These are phyloP conservation scores for Lithodes maja DNA, from an alignment of 2,888 invertebrate species.

Conservation along the genomic window DNA sequence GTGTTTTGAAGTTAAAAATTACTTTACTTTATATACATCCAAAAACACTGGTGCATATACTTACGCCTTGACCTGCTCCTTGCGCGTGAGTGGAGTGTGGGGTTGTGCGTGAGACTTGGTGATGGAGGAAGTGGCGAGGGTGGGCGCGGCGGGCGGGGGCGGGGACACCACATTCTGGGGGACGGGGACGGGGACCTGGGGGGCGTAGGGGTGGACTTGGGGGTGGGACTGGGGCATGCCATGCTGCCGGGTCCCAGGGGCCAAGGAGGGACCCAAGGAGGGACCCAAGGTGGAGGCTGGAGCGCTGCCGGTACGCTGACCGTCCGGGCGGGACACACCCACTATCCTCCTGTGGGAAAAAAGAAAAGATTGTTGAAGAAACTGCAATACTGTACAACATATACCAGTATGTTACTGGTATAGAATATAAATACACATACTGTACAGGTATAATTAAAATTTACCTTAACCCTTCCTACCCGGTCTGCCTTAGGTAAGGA, in stretches of 20 bases:
- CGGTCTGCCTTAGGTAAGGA: too few species aligned
- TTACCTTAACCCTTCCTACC: too few species aligned
- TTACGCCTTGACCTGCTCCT: constrained; percentile 70
- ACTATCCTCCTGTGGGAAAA: constrained; percentile 58
- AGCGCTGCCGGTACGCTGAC: constrained; percentile 53
- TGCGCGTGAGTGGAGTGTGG: constrained; percentile 65
- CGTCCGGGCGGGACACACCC: constrained; percentile 48
- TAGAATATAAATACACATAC: constrained; percentile 1
- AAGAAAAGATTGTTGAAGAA: background rate
- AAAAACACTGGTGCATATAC: constrained; percentile 19
- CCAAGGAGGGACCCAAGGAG: constrained; percentile 41
- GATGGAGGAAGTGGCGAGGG: constrained; percentile 40
- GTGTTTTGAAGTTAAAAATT: too few species aligned
- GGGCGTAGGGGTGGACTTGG: constrained; percentile 43
- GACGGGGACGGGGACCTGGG: constrained; percentile 50
- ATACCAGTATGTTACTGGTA: background rate
- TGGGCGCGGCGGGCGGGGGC: constrained; percentile 46
- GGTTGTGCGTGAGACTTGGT: constrained; percentile 51
- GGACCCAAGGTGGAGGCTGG: constrained; percentile 59
- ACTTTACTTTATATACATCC: too few species aligned
- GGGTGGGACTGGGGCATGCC: constrained; percentile 59
- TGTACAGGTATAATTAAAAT: too few species aligned
- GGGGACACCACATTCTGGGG: constrained; percentile 48
- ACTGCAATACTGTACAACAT: background rate
- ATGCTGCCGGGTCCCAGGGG: constrained; percentile 54